Conservation (phyloP, 2,113 vertebrate genomes). For the Xenus cinereus region DNA sequence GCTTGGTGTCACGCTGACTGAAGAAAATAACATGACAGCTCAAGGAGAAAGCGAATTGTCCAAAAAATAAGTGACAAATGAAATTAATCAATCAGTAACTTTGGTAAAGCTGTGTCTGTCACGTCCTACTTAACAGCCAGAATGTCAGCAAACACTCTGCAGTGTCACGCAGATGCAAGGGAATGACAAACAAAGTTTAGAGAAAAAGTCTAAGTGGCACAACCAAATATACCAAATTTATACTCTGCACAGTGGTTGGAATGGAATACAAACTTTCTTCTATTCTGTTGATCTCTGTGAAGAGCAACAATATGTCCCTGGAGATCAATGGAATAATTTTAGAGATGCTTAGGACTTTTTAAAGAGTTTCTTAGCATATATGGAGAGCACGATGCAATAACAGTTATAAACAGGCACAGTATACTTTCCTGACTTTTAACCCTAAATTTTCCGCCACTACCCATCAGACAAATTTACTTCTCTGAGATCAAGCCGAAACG, state of each 20-base stretch:
- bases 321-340: background rate
- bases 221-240: background rate
- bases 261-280: background rate
- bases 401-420: background rate
- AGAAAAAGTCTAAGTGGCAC: background rate
- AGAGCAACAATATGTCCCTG: background rate
- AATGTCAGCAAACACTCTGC: background rate
- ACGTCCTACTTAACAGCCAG: background rate
- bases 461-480: background rate
- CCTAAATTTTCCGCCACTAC: background rate
- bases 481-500: rapidly evolving
- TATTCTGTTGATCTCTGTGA: background rate
- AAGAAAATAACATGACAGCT: background rate
- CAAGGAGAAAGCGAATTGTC: background rate
- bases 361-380: background rate
- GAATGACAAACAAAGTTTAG: background rate
- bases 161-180: background rate
- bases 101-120: background rate
- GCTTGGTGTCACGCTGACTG: background rate
- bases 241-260: background rate
- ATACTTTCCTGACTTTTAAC: background rate
- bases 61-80: background rate
- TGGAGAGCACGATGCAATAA: background rate
- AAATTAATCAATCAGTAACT: background rate
- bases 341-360: background rate